These are phyloP conservation scores for Cataglyphis hispanica DNA, from an alignment of 1,140 invertebrate species.

Conservation along the genomic window DNA sequence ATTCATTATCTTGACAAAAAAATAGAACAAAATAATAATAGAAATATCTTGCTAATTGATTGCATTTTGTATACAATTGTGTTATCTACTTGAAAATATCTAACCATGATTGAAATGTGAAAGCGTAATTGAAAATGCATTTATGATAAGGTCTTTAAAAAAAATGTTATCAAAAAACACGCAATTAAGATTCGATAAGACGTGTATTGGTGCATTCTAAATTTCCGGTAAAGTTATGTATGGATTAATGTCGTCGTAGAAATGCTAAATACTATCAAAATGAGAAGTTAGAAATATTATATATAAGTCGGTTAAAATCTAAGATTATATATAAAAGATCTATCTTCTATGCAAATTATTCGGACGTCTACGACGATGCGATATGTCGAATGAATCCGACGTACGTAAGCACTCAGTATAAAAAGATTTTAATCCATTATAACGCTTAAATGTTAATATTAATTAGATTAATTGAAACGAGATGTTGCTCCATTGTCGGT, in stretches of 20 bases:
- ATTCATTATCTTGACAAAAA: neutral
- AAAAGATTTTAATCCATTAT: slow-evolving; percentile 68
- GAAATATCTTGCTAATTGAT: neutral
- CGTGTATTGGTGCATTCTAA: neutral
- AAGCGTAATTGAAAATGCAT: neutral
- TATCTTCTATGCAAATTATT: slow-evolving; percentile 5
- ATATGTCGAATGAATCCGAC: slow-evolving; percentile 50
- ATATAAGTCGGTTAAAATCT: neutral
- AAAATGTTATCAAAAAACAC: slow-evolving; percentile 14
- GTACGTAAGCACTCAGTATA: slow-evolving; percentile 48
- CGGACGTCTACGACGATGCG: neutral
- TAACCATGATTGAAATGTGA: neutral
- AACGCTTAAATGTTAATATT: slow-evolving; percentile 76
- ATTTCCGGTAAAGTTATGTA: slow-evolving; percentile 2
- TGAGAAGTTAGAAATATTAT: neutral
- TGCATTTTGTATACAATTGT: neutral
- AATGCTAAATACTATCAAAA: neutral
- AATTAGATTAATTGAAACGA: slow-evolving; percentile 73
- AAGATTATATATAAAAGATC: neutral
- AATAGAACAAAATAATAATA: neutral
- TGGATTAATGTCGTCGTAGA: slow-evolving; percentile 2
- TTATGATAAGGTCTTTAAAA: neutral
- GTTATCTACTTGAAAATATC: neutral
- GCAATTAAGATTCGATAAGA: slow-evolving; percentile 9
- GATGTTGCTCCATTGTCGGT: slow-evolving; percentile 65